Evolutionary conservation across 2,113 vertebrate genomes (phyloP).

Genomic region (Silurus asotus): DNA sequence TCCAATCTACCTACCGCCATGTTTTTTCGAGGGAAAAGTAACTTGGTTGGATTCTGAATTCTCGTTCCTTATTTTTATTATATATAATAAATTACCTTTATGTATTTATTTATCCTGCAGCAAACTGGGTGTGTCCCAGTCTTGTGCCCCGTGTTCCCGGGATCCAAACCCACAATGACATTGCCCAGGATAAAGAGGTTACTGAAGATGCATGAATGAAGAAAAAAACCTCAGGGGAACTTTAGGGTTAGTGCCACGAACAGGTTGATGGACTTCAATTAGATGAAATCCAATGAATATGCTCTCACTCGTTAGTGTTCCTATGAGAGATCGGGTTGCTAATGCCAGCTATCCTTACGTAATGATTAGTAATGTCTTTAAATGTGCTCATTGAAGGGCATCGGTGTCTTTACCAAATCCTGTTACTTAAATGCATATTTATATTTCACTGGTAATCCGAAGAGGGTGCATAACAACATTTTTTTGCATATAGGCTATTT

Average conservation of each 20-base stretch:
- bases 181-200: not conserved
- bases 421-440: not conserved
- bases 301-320: constrained; percentile 21
- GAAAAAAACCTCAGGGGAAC: not conserved
- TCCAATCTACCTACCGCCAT: not conserved
- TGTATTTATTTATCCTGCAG: no score
- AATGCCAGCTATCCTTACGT: constrained; percentile 12
- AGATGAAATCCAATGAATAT: constrained; percentile 34
- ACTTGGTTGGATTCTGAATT: not conserved
- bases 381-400: not conserved
- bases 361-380: constrained; percentile 21
- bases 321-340: constrained; percentile 16
- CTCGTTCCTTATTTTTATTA: not conserved
- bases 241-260: constrained; percentile 1
- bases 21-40: not conserved
- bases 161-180: not conserved
- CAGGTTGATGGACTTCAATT: constrained; percentile 14
- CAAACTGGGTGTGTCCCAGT: not conserved
- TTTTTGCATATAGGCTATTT: not conserved
- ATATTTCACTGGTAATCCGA: not conserved
- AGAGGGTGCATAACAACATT: not conserved
- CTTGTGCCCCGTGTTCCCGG: not conserved
- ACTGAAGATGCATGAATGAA: not conserved
- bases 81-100: no score
- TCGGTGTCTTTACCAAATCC: not conserved